Conservation (phyloP, 2,113 vertebrate genomes). For the Silurus meridionalis region DNA sequence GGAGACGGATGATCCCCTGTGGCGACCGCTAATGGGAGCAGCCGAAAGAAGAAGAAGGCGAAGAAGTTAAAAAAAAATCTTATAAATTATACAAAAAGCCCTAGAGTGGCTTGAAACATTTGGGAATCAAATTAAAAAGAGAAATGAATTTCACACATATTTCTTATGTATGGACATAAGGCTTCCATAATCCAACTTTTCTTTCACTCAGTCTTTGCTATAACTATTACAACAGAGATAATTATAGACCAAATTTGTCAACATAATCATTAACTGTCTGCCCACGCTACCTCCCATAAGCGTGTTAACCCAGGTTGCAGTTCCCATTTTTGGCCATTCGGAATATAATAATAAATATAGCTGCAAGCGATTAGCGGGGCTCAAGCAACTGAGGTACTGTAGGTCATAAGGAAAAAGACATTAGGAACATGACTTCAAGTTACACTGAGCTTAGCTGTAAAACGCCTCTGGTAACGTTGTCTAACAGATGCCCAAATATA, state of each 20-base stretch:
- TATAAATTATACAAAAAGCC: not conserved
- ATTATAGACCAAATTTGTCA: too few relatives aligned
- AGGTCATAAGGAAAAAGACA: too few relatives aligned
- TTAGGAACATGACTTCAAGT: too few relatives aligned
- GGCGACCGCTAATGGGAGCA: too few relatives aligned
- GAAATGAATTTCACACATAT: not conserved
- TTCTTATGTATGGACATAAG: not conserved
- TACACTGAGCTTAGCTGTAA: too few relatives aligned
- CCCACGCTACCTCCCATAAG: not conserved
- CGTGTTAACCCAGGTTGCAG: not conserved
- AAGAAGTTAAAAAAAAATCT: not conserved
- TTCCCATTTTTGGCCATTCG: not conserved
- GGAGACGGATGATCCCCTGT: too few relatives aligned
- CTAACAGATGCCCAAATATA: too few relatives aligned
- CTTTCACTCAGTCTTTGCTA: not conserved
- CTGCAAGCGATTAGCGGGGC: too few relatives aligned
- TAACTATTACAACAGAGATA: not conserved
- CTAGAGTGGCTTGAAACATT: not conserved
- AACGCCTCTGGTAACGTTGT: too few relatives aligned
- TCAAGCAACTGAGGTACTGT: too few relatives aligned
- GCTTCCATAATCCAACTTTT: not conserved
- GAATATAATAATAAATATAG: not conserved
- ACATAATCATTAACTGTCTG: not conserved
- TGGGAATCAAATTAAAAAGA: not conserved
- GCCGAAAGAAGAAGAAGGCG: too few relatives aligned